These are phyloP conservation scores for Cyanistes caeruleus DNA, from an alignment of 2,113 vertebrate genomes.

Conservation along the genomic window DNA sequence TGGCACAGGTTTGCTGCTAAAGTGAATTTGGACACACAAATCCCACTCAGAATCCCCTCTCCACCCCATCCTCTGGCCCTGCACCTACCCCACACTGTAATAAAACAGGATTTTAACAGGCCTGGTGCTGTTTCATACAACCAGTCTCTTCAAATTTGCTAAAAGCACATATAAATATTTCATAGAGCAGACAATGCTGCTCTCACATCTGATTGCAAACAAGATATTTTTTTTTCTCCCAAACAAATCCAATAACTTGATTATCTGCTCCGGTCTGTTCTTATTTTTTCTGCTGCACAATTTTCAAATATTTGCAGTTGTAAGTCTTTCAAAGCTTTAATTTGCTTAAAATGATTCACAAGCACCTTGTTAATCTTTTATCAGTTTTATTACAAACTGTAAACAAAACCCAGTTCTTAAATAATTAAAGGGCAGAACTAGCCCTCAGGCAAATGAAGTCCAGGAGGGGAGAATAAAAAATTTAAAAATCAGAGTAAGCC, in stretches of 20 bases:
- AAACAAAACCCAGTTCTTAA: slow-evolving; percentile 72
- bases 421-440: slow-evolving; percentile 68
- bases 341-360: slow-evolving; percentile 59
- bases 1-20: not conserved
- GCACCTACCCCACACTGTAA: not conserved
- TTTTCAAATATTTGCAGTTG: slow-evolving; percentile 54
- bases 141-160: slow-evolving; percentile 23
- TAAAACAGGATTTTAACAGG: not conserved
- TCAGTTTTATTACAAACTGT: slow-evolving; percentile 70
- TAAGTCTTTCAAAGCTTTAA: slow-evolving; percentile 58
- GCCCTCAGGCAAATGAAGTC: slow-evolving; percentile 48
- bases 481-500: slow-evolving; percentile 20
- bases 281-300: not conserved
- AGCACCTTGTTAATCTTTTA: slow-evolving; percentile 74
- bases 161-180: slow-evolving; percentile 53
- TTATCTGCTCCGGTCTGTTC: slow-evolving; percentile 20
- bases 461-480: not conserved
- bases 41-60: not conserved
- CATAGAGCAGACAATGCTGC: not conserved
- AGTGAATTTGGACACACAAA: fast-evolving
- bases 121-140: not conserved
- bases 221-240: not conserved
- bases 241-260: slow-evolving; percentile 37
- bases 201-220: slow-evolving; percentile 8
- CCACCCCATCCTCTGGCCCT: fast-evolving